Evolutionary conservation across 2,888 invertebrate species (phyloP), one percentile per base, ranked within the genome.

Genomic region (Calameuta filiformis): DNA sequence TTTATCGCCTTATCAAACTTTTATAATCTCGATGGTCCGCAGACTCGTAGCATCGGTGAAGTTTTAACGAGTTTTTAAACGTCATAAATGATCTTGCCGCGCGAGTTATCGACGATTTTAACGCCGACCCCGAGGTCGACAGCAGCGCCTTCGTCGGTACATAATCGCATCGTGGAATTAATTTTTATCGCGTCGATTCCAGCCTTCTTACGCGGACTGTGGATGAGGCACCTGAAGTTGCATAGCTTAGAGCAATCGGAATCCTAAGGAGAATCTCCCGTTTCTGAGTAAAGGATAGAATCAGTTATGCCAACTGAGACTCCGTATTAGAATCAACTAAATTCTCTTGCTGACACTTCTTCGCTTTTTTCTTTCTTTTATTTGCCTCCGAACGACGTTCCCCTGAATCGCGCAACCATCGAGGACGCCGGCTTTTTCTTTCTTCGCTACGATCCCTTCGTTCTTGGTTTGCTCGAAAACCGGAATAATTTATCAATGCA

Each of bases 31-130:
- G 83, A 87, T 85, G 84, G 78, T 75, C 33, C 77, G 75, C 73
- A 37, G 73, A 31, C 75, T 69, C 73, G 73, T 68, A 73, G 79
- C 78, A 82, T 77, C 80, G 81, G 80, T 83, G 87, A 90, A 86
- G 89, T 90, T 90, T 90, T 89, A 90, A 90, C 89, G 89, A 90
- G 89, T 90, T 90, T 88, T 88, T 90, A 89, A 90, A 89, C 87
- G 89, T 89, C 90, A 89, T 89, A 89, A 90, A 90, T 90, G 89
- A 89, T 89, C 85, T 80, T 81, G 79, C 82, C 81, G 82, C 77
- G 81, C 85, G 80, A 81, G 80, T 82, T 83, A 80, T 68, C 83
- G 79, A 37, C 73, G 76, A 30, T 33, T 35, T 40, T 73, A 73
- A 73, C 73, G 73, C 15, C 69, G 34, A 75, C 37, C 68, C 56